phyloP scores from a whole-genome alignment of 2,888 invertebrate species.

The Cryptophagus acutangulus region DNA sequence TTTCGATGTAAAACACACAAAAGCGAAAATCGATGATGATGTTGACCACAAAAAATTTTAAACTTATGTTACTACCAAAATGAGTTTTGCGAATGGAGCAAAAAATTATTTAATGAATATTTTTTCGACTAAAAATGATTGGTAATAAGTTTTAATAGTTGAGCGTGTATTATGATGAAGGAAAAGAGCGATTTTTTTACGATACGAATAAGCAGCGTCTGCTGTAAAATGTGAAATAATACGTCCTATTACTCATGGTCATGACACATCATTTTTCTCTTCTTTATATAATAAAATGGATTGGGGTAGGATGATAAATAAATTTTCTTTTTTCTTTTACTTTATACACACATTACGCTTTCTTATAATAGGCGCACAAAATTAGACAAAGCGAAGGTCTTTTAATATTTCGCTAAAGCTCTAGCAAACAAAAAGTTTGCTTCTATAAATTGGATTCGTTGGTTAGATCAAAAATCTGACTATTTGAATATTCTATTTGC shows the following conservation, averaged over 20 bases:
- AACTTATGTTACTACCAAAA: too few species aligned
- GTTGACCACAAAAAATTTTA: too few species aligned
- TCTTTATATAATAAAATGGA: slow-evolving; percentile 30
- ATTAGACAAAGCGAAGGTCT: too few species aligned
- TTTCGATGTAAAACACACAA: too few species aligned
- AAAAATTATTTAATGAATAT: too few species aligned
- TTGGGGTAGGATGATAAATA: slow-evolving; percentile 28
- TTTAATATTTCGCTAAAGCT: background rate
- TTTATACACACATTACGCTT: background rate
- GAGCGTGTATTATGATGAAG: slow-evolving; percentile 18
- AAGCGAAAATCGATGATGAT: too few species aligned
- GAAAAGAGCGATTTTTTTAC: slow-evolving; percentile 20
- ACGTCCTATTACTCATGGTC: slow-evolving; percentile 29
- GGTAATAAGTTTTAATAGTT: slow-evolving; percentile 21
- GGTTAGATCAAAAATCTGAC: too few species aligned
- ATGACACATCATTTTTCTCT: slow-evolving; percentile 30
- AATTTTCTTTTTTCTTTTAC: slow-evolving; percentile 17
- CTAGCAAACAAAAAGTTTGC: background rate
- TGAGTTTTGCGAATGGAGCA: too few species aligned
- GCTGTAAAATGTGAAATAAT: slow-evolving; percentile 29
- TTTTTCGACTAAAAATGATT: too few species aligned
- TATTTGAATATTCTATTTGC: too few species aligned
- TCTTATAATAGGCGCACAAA: slow-evolving; percentile 1
- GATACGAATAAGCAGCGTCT: slow-evolving; percentile 15
- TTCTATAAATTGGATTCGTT: too few species aligned